Base-by-base conservation (phyloP, 2,113 vertebrate genomes). In the Lasiurus borealis region DNA sequence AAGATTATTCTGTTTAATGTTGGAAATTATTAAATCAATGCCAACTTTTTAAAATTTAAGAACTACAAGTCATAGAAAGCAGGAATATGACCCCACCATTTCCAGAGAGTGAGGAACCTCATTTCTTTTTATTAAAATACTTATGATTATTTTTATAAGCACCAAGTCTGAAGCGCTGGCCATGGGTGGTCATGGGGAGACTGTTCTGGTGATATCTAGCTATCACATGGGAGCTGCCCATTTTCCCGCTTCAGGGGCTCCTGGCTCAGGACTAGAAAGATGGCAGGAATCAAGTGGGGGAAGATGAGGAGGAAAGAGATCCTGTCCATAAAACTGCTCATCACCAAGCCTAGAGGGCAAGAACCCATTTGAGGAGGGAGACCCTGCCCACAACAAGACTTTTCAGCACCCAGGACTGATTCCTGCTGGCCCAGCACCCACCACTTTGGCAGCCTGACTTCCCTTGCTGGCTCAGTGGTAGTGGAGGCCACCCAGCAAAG, bases 1-100 rank as follows among this genome's bases (percentile, higher is more conserved):
- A 44, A 71, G 94, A 91, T 23, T 18, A 68, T 62, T 54, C 6
- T 59, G 48, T 40, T 81, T 93, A 85, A 71, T 64, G 80, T 95
- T 91, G 5, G 29, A 88, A 88, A 62, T 69, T 64, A 15, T 25
- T 50, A 89, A 89, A 82, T 34, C 3, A 68, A 72, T 11, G 44
- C 8, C 68, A 48, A 54, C 2, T 59, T 96, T 76, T 9, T 16
- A 68, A 52, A 81, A 50, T 10, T 85, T 54, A 81, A 83, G 52
- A 40, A 36, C n/a, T 27, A 80, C 18, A 12, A 0, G 27, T 66
- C 46, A 82, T 27, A 36, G 15, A 40, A 64, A 81, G 64, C n/a
- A 68, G 29, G 29, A 76, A 57, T 81, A 64, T 34, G 52, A 72
- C 69, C 14, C 66, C 11, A 25, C 31, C 5, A 50, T 36, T 69